Evolutionary conservation across 2,888 invertebrate genomes (phyloP), one percentile per base, ranked within the genome.

Genomic region (Perizoma flavofasciatum): DNA sequence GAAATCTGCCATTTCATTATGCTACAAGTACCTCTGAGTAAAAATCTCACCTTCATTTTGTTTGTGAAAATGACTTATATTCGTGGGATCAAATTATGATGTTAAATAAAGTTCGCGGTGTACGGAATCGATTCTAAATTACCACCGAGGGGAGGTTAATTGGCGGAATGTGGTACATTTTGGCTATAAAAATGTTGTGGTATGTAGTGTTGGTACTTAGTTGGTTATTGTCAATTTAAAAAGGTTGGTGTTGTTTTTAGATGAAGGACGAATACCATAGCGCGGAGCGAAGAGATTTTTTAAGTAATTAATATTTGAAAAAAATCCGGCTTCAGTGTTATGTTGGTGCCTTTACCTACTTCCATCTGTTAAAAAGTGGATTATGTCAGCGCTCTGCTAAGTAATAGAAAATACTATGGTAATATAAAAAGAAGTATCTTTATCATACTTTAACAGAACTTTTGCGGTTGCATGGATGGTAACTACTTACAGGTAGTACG

Each of bases 81-180:
- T 59, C 52, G 45, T 11, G 49, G 52, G 39, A 55, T 51, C 47
- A 55, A 52, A 62, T 61, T 58, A 61, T 50, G 49, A 62, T 52
- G 55, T 59, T 58, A 58, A 57, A 49, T 55, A 55, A 58, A 44
- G 41, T 50, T 54, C 48, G 11, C 49, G 45, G 51, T 47, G 45
- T 41, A 11, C 37, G 43, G 47, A 56, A 63, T 56, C 59, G 63
- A 63, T 63, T 53, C 52, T 5, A 56, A 59, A 63, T 63, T 59
- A 55, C 51, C 49, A 22, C 40, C 58, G 51, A 49, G 63, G 52
- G 55, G 39, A 43, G 46, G 46, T 40, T 63, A 59, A 56, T 63
- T 56, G 63, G 53, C 39, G 53, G 46, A 59, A 56, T 56, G 56
- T 56, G 56, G 59, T 47, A 56, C 49, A 47, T 45, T 52, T 10